Base-by-base conservation (phyloP, 2,888 invertebrate species). In the Nysson spinosus region DNA sequence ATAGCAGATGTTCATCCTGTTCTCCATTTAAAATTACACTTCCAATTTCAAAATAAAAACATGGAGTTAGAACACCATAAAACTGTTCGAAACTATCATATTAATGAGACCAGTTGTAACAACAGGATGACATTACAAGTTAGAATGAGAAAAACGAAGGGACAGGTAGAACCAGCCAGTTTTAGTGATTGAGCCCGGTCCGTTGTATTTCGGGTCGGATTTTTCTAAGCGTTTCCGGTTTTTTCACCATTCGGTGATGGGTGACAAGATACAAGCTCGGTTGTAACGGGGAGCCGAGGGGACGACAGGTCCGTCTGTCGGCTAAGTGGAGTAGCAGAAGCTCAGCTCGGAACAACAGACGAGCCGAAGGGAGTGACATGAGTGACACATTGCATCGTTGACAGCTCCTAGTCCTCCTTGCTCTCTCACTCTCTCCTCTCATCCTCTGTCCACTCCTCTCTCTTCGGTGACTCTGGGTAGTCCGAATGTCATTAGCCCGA, bases 311-410 rank as follows among this genome's bases (percentile, higher is more conserved):
- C 69, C 46, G 65, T 72, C 78, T 68, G 74, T 66, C 69, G 58
- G 49, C 69, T 75, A 77, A 79, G 78, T 75, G 78, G 77, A 77
- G 79, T 73, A 78, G 60, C 77, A 77, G 72, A 73, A 67, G 50
- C 62, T 43, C 52, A 19, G 35, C 56, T 54, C 64, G 60, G 65
- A 74, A 74, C 73, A 74, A 77, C 68, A 77, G 75, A 65, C 62
- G 57, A 68, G 52, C 50, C 62, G 72, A 75, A 75, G 71, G 72
- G 75, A 79, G 70, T 73, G 75, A 75, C 76, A 63, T 60, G 77
- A 75, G 76, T 68, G 72, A 72, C 79, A 69, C 75, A 76, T 74
- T 70, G 55, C 66, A 71, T 46, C 70, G 68, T 78, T 80, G 81
- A 79, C 81, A 80, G 80, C 67, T 75, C 57, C 69, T 73, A 72